Evolutionary conservation across 2,888 invertebrate genomes (phyloP).

Genomic region (Drosophila borealis): DNA sequence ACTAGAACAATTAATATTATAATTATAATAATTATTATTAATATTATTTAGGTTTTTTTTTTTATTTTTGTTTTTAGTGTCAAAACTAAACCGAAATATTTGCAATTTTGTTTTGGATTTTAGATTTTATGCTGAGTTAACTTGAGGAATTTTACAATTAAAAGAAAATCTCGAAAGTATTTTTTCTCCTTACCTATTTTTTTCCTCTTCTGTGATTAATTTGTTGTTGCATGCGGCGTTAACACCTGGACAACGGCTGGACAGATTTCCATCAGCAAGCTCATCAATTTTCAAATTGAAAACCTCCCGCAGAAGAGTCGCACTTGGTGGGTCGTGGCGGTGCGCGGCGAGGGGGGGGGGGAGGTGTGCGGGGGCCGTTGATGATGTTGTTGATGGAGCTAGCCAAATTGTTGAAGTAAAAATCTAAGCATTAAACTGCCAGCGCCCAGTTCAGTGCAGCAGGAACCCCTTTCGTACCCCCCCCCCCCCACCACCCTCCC

Average conservation of each 20-base stretch:
- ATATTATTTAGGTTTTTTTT: too few relatives aligned
- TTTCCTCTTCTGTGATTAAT: slow-evolving; percentile 31
- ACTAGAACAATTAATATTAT: too few relatives aligned
- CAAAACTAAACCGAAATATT: too few relatives aligned
- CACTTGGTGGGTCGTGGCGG: neutral
- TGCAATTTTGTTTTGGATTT: too few relatives aligned
- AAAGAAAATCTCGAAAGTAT: neutral
- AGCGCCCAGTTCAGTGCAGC: slow-evolving; percentile 24
- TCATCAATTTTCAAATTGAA: slow-evolving; percentile 75
- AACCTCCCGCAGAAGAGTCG: slow-evolving; percentile 30
- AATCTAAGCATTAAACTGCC: slow-evolving; percentile 41
- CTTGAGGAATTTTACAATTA: neutral
- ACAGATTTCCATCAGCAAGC: slow-evolving; percentile 70
- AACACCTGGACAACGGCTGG: slow-evolving; percentile 44
- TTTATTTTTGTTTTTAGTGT: too few relatives aligned
- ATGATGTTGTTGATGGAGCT: slow-evolving; percentile 36
- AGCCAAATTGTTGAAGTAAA: slow-evolving; percentile 46
- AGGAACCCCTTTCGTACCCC: slow-evolving; percentile 7
- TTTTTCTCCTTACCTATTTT: neutral
- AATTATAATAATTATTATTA: too few relatives aligned
- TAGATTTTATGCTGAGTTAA: too few relatives aligned
- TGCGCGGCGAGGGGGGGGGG: neutral
- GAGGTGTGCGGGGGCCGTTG: slow-evolving; percentile 2
- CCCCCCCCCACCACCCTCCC: neutral
- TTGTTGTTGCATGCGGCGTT: slow-evolving; percentile 33